Percentiles rank a stretch among this genome's conserved stretches.
Evolutionary conservation across 2,797 vertebrate species (phyloP).

Genomic region (Falco novaeseelandiae): DNA sequence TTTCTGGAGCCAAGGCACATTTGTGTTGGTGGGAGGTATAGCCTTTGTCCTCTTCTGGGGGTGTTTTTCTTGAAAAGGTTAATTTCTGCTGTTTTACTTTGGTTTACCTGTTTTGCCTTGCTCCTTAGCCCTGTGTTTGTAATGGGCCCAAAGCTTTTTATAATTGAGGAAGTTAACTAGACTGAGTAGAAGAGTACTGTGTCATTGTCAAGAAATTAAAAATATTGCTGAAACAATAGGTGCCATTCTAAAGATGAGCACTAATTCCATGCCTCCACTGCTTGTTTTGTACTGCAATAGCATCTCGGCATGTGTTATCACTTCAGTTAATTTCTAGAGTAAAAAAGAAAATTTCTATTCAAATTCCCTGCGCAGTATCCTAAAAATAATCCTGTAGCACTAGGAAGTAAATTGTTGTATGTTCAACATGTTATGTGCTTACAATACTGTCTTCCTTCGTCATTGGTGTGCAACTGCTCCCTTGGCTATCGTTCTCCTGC

Average conservation of each 20-base stretch:
- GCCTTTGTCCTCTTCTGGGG: background rate
- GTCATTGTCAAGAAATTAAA: background rate
- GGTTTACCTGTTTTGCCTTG: background rate
- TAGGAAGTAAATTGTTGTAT: background rate
- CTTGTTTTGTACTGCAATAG: background rate
- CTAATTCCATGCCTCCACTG: background rate
- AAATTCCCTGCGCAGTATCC: background rate
- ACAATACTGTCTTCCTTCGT: background rate
- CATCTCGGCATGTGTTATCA: background rate
- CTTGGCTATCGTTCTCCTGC: background rate
- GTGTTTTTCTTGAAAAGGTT: background rate
- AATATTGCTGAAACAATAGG: background rate
- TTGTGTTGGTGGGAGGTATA: background rate
- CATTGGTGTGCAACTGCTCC: background rate
- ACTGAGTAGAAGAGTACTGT: background rate
- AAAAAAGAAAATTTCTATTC: background rate
- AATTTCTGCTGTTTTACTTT: background rate
- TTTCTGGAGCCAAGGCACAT: background rate
- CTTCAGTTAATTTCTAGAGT: background rate
- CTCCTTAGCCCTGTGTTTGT: background rate
- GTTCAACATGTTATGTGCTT: background rate
- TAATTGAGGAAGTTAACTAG: background rate
- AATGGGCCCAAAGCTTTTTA: background rate
- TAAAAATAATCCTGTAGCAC: background rate
- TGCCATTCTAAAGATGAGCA: background rate